phyloP scores from a whole-genome alignment of 2,113 vertebrate genomes.

The Balaeniceps rex region DNA sequence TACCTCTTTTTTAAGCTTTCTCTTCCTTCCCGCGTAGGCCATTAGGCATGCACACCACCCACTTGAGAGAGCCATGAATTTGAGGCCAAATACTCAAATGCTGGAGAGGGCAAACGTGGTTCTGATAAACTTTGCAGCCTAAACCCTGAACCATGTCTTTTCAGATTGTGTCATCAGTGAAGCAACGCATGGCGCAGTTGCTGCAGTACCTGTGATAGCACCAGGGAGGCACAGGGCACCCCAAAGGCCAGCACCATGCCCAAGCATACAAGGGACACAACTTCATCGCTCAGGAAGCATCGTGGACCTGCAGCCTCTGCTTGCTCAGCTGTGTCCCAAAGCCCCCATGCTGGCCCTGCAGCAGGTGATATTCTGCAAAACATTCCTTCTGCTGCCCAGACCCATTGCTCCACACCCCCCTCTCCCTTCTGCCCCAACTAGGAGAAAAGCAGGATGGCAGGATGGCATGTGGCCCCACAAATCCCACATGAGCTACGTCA shows the following conservation, averaged over 20 bases:
- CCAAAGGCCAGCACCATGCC: not conserved
- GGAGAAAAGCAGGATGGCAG: not conserved
- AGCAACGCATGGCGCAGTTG: rapidly evolving
- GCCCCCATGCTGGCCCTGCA: not conserved
- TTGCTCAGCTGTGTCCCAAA: not conserved
- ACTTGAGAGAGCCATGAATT: not conserved
- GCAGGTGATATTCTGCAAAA: not conserved
- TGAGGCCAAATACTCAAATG: not conserved
- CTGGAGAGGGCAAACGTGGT: rapidly evolving
- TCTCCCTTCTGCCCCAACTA: not conserved
- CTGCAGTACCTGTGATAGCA: not conserved
- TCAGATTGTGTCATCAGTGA: not conserved
- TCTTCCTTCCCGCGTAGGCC: not conserved
- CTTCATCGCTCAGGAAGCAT: not conserved
- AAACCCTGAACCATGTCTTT: not conserved
- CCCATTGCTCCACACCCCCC: not conserved
- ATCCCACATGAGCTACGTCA: not conserved
- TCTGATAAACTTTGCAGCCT: not conserved
- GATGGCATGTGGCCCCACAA: not conserved
- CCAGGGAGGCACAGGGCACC: not conserved
- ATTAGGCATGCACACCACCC: not conserved
- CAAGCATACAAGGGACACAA: not conserved
- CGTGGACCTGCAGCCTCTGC: rapidly evolving
- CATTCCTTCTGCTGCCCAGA: not conserved
- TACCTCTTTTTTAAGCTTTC: not conserved